Conservation (phyloP, 2,113 vertebrate species). For the Gallinago jamesoni region DNA sequence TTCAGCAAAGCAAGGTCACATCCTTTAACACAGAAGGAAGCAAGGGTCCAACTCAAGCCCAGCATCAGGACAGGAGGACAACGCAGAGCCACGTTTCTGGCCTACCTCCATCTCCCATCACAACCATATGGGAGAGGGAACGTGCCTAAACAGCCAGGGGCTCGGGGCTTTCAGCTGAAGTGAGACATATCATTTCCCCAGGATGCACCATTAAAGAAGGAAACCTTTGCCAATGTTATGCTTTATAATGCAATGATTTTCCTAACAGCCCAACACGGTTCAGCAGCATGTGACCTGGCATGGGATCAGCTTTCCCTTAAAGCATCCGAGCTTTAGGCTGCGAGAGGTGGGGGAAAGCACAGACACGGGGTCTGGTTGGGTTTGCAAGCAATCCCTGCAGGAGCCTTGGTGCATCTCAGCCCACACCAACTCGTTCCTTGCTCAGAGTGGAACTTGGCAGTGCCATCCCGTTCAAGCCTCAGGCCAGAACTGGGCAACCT, state of each 20-base stretch:
- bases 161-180: background rate
- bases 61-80: background rate
- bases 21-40: background rate
- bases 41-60: background rate
- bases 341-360: background rate
- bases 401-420: background rate
- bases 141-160: background rate
- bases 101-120: background rate
- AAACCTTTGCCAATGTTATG: constrained; percentile 39
- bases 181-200: background rate
- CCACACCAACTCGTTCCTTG: fast-evolving
- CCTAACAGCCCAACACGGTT: constrained; percentile 28
- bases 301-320: background rate
- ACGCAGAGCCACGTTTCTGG: background rate
- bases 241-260: constrained; percentile 17
- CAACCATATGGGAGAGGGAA: background rate
- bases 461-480: too few species aligned
- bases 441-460: fast-evolving
- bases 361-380: background rate
- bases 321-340: background rate
- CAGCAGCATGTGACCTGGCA: constrained; percentile 40
- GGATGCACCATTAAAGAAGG: background rate
- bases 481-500: background rate
- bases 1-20: background rate
- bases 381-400: background rate